Evolutionary conservation across 2,888 invertebrate species (phyloP), one percentile per base, ranked within the genome.

Genomic region (Argyra leucocephala): DNA sequence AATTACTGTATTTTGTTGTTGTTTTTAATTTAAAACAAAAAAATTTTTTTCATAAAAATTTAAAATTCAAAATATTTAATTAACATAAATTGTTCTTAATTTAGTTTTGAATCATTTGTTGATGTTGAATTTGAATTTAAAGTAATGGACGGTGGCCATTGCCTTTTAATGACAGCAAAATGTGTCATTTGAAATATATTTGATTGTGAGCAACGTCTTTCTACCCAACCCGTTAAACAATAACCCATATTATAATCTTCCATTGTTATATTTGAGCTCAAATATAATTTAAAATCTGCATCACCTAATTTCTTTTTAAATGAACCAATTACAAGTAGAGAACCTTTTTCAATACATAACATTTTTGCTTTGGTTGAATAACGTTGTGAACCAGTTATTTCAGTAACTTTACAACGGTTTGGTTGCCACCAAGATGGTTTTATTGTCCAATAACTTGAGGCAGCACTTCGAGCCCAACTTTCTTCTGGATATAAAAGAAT

Each of bases 181-280:
- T 93, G 92, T 66, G 92, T 91, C 82, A 91, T 87, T 78, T 91
- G 90, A 80, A 90, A 89, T 75, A 84, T 84, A 80, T 89, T 89
- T 72, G 87, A 86, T 75, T 87, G 85, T 71, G 88, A 87, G 76
- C 85, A 85, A 71, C 91, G 91, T 22, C 91, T 83, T 77, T 92
- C 92, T 74, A 92, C 82, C 15, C 89, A 90, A 15, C 92, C 92
- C 1, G 91, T 92, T 85, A 93, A 89, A 75, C 90, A 90, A 83
- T 92, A 93, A 63, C 92, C 92, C 87, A 91, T 90, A 81, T 91
- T 91, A 83, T 91, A 91, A 81, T 93, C 92, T 63, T 90, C 88
- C 74, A 88, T 87, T 62, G 89, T 88, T 73, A 93, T 90, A 80
- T 91, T 90, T 67, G 91, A 90, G 67, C 91, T 91, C 75, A 93